Base-by-base conservation (phyloP, 2,113 vertebrate species). In the Syngnathoides biaculeatus region DNA sequence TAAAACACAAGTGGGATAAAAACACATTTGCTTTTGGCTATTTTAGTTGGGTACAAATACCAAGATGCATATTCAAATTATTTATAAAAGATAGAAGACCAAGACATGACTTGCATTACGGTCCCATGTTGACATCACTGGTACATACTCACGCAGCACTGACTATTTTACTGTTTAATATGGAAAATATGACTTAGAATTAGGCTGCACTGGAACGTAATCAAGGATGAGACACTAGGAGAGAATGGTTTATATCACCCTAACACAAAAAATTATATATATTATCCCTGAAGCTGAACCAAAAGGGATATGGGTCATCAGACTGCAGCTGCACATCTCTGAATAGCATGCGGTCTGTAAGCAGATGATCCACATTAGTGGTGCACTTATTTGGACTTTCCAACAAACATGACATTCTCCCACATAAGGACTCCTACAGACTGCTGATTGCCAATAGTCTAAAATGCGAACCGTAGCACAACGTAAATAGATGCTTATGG, bases 401-500 rank as follows among this genome's bases (percentile, higher is more conserved):
- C 77, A 7, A 69, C 71, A 69, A 73, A 74, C 62, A 30, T 5
- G 39, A 62, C 68, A 13, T 64, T 69, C 73, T 80, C 62, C 61
- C 69, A 81, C 77, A 82, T 70, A 67, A 30, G 71, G 63, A 79
- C 72, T 72, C 75, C 80, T 78, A 65, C 65, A 64, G 74, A 68
- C 61, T 80, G 80, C 87, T 86, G 86, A 82, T 78, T 73, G 40
- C 30, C 64, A 73, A 64, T 58, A 53, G 35, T 59, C 61, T 58
- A 56, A 75, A 84, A 80, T 72, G 89, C 86, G 72, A 13, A 86
- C 75, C 69, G 11, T 78, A 87, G 82, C 73, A 68, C 55, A 68
- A 74, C 78, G 75, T 76, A 74, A 78, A 77, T 66, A 83, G 67
- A 79, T 79, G 78, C 79, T 84, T 68, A 72, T 74, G 59, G 80